These are phyloP conservation scores for Xylota sylvarum DNA, from an alignment of 2,888 invertebrate species.

Conservation along the genomic window DNA sequence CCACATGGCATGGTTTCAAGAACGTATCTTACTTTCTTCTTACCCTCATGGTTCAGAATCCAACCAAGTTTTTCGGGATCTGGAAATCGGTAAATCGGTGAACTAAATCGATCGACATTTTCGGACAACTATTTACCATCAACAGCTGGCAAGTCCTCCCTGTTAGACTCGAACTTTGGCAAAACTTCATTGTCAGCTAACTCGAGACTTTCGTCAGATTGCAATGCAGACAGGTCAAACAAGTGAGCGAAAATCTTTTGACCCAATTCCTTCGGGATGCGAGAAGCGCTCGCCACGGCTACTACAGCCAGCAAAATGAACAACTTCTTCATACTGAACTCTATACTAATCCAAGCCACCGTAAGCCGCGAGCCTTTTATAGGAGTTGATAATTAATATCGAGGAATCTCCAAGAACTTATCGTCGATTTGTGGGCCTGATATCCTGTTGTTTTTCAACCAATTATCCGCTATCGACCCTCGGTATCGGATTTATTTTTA, in stretches of 20 bases:
- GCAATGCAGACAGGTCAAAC: background rate
- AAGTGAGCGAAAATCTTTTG: conserved; percentile 7
- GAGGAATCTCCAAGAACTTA: background rate
- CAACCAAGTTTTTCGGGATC: conserved; percentile 72
- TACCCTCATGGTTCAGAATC: conserved; percentile 80
- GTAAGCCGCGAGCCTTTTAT: conserved; percentile 8
- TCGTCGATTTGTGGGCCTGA: background rate
- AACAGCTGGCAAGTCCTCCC: background rate
- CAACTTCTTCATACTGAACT: conserved; percentile 40
- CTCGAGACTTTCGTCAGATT: background rate
- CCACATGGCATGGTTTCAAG: conserved; percentile 80
- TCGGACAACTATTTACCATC: background rate
- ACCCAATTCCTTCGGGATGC: conserved; percentile 15
- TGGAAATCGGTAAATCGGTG: background rate
- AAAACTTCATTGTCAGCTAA: background rate
- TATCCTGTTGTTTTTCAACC: conserved; percentile 1
- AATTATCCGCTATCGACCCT: background rate
- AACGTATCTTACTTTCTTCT: conserved; percentile 41
- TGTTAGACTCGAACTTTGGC: background rate
- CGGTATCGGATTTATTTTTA: background rate
- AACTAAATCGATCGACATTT: background rate
- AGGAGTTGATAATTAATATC: background rate
- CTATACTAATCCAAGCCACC: conserved; percentile 10
- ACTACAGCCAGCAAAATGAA: conserved; percentile 27
- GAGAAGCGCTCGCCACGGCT: conserved; percentile 21